phyloP scores from a whole-genome alignment of 1,140 invertebrate genomes.

The Drosophila eugracilis region DNA sequence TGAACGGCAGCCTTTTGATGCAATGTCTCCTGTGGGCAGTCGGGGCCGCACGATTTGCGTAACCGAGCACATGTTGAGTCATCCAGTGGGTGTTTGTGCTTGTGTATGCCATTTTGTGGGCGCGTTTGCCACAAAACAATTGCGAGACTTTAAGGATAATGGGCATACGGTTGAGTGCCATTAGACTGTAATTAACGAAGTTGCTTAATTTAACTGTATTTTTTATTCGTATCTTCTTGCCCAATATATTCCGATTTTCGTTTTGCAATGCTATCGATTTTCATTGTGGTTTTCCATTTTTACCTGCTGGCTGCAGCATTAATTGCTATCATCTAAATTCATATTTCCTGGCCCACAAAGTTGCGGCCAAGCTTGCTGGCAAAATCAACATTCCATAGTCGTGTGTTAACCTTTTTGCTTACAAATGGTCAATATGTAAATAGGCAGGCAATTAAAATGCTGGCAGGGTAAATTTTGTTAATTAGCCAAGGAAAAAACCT shows the following conservation, averaged over 20 bases:
- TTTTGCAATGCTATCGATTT: slow-evolving; percentile 69
- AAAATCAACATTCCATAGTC: slow-evolving; percentile 8
- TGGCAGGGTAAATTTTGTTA: slow-evolving; percentile 36
- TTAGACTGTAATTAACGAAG: slow-evolving; percentile 70
- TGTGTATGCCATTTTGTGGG: slow-evolving; percentile 21
- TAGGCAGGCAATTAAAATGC: slow-evolving; percentile 42
- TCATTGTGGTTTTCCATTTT: slow-evolving; percentile 18
- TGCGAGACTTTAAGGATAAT: slow-evolving; percentile 49
- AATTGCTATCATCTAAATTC: slow-evolving; percentile 66
- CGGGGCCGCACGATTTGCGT: slow-evolving; percentile 66
- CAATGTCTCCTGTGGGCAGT: slow-evolving; percentile 70
- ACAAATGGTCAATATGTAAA: slow-evolving; percentile 43
- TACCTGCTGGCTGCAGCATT: slow-evolving; percentile 34
- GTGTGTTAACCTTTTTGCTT: slow-evolving; percentile 36
- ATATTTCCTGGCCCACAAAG: slow-evolving; percentile 59
- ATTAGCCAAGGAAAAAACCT: slow-evolving; percentile 25
- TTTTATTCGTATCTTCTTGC: slow-evolving; percentile 13
- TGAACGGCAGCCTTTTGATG: slow-evolving; percentile 57
- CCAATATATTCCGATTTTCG: no score
- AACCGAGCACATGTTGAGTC: slow-evolving; percentile 77
- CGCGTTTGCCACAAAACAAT: slow-evolving; percentile 53
- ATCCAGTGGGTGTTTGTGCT: slow-evolving; percentile 29
- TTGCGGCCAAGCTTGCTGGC: slow-evolving; percentile 58
- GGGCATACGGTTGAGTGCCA: slow-evolving; percentile 40
- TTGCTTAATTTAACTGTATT: slow-evolving; percentile 62